These are phyloP conservation scores for Myotis planiceps DNA, from an alignment of 2,797 vertebrate genomes.

Conservation along the genomic window DNA sequence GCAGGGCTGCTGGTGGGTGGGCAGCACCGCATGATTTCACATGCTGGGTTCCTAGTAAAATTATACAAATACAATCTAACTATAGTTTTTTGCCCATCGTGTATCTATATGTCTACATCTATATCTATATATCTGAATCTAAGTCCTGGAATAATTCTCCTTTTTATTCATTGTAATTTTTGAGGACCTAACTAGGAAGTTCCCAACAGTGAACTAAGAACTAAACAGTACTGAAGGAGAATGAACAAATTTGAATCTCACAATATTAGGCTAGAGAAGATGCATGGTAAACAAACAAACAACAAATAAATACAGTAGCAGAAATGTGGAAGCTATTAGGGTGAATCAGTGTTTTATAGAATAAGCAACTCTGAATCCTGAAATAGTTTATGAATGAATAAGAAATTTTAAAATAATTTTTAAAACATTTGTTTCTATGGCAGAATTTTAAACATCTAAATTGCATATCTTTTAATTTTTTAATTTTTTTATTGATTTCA, in stretches of 20 bases:
- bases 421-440: not conserved
- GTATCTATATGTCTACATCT: not conserved
- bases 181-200: not conserved
- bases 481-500: too few species aligned
- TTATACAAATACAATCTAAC: not conserved
- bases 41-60: not conserved
- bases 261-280: not conserved
- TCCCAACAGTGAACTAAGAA: not conserved
- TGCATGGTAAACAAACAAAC: not conserved
- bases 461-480: not conserved
- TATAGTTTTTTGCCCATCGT: not conserved
- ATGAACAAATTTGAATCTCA: not conserved
- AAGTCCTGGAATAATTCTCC: not conserved
- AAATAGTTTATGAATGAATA: not conserved
- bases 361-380: not conserved
- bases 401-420: not conserved
- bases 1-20: too few species aligned
- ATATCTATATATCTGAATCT: not conserved
- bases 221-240: not conserved
- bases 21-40: fast-evolving
- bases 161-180: not conserved
- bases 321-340: not conserved
- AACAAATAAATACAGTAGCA: not conserved
- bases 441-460: not conserved
- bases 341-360: not conserved